Conservation (phyloP, 2,888 invertebrate species). For the Mimachlamys varia region DNA sequence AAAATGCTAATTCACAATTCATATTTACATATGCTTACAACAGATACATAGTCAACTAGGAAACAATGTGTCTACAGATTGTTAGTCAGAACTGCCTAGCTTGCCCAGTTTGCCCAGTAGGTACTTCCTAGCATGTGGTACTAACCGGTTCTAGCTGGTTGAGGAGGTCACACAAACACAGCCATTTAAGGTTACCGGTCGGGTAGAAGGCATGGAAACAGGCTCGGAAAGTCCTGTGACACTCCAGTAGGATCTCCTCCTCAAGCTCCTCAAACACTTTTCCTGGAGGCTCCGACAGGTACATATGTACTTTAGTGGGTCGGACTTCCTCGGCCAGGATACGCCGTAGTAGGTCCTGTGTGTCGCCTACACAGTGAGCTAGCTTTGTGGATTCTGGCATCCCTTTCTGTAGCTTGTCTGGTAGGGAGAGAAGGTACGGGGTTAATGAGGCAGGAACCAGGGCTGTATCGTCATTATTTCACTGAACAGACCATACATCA, state of each 20-base stretch:
- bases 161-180: conserved; percentile 89
- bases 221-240: conserved; percentile 93
- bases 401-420: conserved; percentile 68
- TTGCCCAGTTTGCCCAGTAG: not conserved
- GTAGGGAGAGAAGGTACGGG: not conserved
- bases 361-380: conserved; percentile 93
- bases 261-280: conserved; percentile 67
- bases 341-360: conserved; percentile 90
- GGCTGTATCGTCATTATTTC: not conserved
- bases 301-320: conserved; percentile 56
- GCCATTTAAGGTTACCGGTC: conserved; percentile 95
- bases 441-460: not conserved
- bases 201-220: conserved; percentile 99
- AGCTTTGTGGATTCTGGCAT: conserved; percentile 88
- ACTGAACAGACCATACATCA: too few species aligned
- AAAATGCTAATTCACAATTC: too few species aligned
- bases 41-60: too few species aligned
- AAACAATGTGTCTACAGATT: too few species aligned
- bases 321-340: conserved; percentile 88
- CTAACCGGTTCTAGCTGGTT: conserved; percentile 76
- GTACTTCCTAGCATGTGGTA: conserved; percentile 1
- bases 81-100: not conserved
- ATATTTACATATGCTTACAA: too few species aligned
- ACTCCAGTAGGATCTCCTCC: conserved; percentile 91
- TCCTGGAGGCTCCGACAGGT: conserved; percentile 65